A percentile compares a stretch with the other conserved stretches of the same genome.
phyloP scores from a whole-genome alignment of 2,113 vertebrate species.

The Lepisosteus osseus region DNA sequence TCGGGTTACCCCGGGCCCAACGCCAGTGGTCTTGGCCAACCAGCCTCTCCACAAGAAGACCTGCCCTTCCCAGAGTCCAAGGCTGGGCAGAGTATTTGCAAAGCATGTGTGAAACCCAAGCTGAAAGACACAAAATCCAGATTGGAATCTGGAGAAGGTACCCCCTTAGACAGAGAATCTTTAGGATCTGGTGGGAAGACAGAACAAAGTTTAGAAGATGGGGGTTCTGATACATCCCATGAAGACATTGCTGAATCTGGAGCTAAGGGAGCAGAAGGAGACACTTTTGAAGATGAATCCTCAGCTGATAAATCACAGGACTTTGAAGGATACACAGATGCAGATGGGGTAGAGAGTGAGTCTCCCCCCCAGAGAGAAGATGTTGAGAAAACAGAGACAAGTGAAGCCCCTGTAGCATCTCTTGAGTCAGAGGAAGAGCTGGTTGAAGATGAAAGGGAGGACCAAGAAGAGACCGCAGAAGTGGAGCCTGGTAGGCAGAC shows the following conservation, averaged over 20 bases:
- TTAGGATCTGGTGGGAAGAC: background rate
- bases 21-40: too few species aligned
- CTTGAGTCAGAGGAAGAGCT: background rate
- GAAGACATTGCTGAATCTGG: background rate
- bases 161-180: too few species aligned
- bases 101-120: background rate
- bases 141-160: too few species aligned
- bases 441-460: background rate
- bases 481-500: background rate
- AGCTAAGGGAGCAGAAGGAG: too few species aligned
- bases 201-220: background rate
- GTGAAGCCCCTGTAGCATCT: background rate
- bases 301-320: background rate
- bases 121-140: background rate
- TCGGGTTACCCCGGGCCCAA: too few species aligned
- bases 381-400: background rate
- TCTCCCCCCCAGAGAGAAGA: background rate
- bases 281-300: too few species aligned
- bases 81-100: background rate
- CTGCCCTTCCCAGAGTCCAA: background rate
- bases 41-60: background rate
- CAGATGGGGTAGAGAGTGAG: background rate
- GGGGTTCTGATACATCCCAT: background rate
- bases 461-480: background rate
- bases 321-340: background rate